Evolutionary conservation across 30 jellyfish, hydroid and myxozoan species (phyloP), one percentile per base, ranked within the genome.

Genomic region (Sanderia malayensis): DNA sequence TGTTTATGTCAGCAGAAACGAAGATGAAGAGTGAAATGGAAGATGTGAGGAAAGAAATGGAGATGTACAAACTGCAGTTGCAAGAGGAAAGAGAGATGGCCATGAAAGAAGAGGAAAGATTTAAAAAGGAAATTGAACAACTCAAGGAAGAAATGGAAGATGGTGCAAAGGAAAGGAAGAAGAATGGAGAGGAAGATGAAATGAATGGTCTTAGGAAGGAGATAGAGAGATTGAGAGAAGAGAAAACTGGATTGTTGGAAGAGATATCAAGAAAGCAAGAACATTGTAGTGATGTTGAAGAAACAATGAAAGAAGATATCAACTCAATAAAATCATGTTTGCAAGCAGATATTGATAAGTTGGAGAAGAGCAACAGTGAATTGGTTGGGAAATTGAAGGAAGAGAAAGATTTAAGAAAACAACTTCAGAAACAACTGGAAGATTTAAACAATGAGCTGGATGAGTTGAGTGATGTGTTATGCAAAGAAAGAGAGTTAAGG

Each of bases 361-460:
- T 80, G 34, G 65, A 80, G 71, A 67, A 46, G 24, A 65, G 44
- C 0, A 41, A 52, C 55, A 27, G 37, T 23, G 80, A 68, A 31
- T 11, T 69, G 52, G 31, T 57, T 22, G 55, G 86, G 6, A 74
- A 31, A 21, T 26, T 55, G 44, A 67, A 59, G 27, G 65, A 55
- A 10, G 83, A 44, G 46, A 3, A 25, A 34, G 46, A 21, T 13
- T 44, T 28, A n/a, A 72, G 28, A 20, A 31, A 21, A 11, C 19
- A 44, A n/a, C 73, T 68, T 44, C 79, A 68, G 44, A 20, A 31
- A 18, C 84, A 80, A 7, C 61, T 69, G 2, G 71, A 70, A 58
- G 92, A 80, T 27, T 79, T 80, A 6, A 55, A 46, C 53, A 82
- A 72, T 26, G 89, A 78, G 46, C 55, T 78, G 44, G 89, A 78